A percentile compares a stretch with the other conserved stretches of the same genome.
Conservation (phyloP, 2,113 vertebrate genomes). For the Saccopteryx leptura region DNA sequence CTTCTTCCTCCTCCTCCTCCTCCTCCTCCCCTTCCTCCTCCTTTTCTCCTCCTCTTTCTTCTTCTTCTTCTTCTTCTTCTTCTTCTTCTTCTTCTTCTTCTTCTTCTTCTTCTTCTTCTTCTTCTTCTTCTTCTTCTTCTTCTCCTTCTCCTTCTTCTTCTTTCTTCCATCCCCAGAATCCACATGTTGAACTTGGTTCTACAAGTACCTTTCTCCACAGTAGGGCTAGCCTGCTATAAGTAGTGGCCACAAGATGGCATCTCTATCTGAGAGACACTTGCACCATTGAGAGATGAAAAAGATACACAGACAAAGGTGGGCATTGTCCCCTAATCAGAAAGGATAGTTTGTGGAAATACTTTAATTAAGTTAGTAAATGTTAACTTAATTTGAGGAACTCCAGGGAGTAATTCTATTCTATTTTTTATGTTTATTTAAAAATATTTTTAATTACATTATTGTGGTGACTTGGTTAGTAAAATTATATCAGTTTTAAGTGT, state of each 20-base stretch:
- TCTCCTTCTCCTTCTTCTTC: background rate
- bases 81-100: background rate
- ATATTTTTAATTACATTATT: too few relatives aligned
- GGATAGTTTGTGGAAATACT: background rate
- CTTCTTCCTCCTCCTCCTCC: background rate
- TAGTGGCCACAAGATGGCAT: constrained; percentile 37
- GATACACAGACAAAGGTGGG: background rate
- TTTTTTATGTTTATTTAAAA: too few relatives aligned
- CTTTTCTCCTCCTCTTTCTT: background rate
- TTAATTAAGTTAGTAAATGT: background rate
- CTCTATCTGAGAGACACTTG: constrained; percentile 67
- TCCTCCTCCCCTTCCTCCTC: too few relatives aligned
- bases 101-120: background rate
- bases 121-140: background rate
- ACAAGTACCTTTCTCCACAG: constrained; percentile 27
- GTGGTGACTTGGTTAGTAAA: too few relatives aligned
- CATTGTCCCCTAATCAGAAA: background rate
- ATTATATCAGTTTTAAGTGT: too few relatives aligned
- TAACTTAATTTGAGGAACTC: background rate
- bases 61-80: background rate
- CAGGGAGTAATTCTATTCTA: background rate
- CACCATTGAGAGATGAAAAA: constrained; percentile 47
- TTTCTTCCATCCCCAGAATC: background rate
- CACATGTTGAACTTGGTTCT: constrained; percentile 76
- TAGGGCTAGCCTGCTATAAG: constrained; percentile 14